Base-by-base conservation (phyloP, 2,113 vertebrate species). In the Sylvietta virens region DNA sequence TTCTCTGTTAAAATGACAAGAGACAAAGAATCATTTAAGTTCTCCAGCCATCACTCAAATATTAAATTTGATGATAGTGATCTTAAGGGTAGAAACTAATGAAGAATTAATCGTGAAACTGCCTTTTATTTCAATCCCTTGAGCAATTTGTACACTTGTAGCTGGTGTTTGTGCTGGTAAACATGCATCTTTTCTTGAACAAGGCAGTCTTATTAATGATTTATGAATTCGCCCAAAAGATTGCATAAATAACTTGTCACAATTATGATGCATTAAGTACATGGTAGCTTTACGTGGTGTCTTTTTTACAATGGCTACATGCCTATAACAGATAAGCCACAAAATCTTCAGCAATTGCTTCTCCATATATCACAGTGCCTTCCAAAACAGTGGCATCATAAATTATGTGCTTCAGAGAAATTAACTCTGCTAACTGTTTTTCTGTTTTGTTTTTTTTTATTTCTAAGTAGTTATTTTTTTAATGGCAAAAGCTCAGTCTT, bases 161-260 rank as follows among this genome's bases (percentile, higher is more conserved):
- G 71, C 20, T 95, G 80, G 11, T 65, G 33, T 80, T 83, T 77
- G 28, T 88, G 64, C 56, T 57, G 28, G 51, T 80, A 91, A 83
- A 54, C 23, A 76, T 24, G 42, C 18, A 27, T 61, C 7, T 81
- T 40, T 56, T 70, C 24, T 58, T 80, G 19, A 67, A 45, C 30
- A 60, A 69, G 14, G 30, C 69, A 62, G 42, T 78, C 47, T 74
- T 45, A 69, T 53, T 81, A 84, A 73, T 78, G 45, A 66, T 57
- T 78, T 70, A 48, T 45, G 0, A 69, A 66, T 91, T 90, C 65
- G 66, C 9, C 31, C 9, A 37, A 45, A 87, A 66, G 50, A 53
- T 47, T 80, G 18, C 40, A 65, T 84, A 78, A 86, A 56, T 80
- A 80, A 58, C 22, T 76, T 88, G 67, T 93, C 30, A 66, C 31